phyloP scores from a whole-genome alignment of 2,113 vertebrate genomes.

The Rhipidura dahli region DNA sequence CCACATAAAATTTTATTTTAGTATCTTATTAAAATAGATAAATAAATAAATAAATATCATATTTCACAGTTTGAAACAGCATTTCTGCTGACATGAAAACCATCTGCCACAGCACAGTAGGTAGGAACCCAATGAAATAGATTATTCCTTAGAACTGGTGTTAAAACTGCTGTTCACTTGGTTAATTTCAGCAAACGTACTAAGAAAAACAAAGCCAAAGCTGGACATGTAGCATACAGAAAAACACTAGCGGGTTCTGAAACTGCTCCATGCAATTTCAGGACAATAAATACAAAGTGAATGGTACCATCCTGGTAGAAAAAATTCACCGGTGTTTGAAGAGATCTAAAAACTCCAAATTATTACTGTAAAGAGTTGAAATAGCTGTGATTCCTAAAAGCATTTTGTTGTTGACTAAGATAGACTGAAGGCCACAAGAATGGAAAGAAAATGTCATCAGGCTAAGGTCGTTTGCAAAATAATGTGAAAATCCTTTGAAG shows the following conservation, averaged over 20 bases:
- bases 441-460: background rate
- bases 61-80: background rate
- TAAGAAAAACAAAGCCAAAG: background rate
- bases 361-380: background rate
- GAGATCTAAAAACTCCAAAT: background rate
- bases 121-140: background rate
- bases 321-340: background rate
- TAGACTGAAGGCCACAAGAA: background rate
- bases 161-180: background rate
- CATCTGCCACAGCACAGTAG: background rate
- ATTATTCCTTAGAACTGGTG: background rate
- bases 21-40: no score
- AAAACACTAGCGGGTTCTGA: background rate
- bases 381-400: background rate
- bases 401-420: background rate
- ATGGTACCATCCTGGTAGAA: background rate
- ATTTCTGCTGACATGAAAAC: background rate
- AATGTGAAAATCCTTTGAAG: background rate
- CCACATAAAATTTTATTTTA: background rate
- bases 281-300: background rate
- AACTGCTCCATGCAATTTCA: background rate
- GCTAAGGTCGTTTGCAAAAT: background rate
- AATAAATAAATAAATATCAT: no score
- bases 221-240: background rate
- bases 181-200: background rate